Conservation (phyloP, 2,113 vertebrate species). For the Lepus europaeus region DNA sequence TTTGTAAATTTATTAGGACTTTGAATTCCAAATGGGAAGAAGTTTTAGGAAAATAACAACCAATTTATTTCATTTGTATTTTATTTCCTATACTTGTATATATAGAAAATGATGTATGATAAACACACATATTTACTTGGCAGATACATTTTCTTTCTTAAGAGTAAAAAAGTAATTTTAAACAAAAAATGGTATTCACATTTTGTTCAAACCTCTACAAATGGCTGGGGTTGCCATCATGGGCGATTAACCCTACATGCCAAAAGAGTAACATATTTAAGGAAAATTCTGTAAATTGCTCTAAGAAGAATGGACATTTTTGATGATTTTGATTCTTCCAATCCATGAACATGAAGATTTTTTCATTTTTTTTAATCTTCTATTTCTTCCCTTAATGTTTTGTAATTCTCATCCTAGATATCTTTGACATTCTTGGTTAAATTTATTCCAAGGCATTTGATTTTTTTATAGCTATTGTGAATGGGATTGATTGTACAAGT, state of each 20-base stretch:
- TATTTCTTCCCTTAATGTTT: too few relatives aligned
- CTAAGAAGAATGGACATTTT: too few relatives aligned
- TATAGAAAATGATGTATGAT: neutral
- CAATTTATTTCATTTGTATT: conserved; percentile 17
- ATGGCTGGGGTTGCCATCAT: neutral
- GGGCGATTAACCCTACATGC: neutral
- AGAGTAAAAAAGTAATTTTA: conserved; percentile 12
- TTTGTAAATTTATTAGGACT: neutral
- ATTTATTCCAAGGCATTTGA: too few relatives aligned
- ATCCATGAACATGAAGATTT: too few relatives aligned
- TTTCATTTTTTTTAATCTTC: too few relatives aligned
- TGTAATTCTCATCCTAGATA: too few relatives aligned
- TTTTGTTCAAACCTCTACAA: conserved; percentile 23
- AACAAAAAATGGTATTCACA: neutral
- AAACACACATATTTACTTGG: neutral
- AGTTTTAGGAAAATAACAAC: neutral
- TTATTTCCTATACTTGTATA: neutral
- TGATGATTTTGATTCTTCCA: too few relatives aligned
- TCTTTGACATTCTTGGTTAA: too few relatives aligned
- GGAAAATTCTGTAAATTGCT: neutral
- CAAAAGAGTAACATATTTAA: conserved; percentile 15
- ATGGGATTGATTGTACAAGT: too few relatives aligned
- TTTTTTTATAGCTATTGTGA: too few relatives aligned
- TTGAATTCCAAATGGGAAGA: neutral
- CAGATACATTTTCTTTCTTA: neutral